These are phyloP conservation scores for Silurus glanis DNA, from an alignment of 2,113 vertebrate genomes.

Conservation along the genomic window DNA sequence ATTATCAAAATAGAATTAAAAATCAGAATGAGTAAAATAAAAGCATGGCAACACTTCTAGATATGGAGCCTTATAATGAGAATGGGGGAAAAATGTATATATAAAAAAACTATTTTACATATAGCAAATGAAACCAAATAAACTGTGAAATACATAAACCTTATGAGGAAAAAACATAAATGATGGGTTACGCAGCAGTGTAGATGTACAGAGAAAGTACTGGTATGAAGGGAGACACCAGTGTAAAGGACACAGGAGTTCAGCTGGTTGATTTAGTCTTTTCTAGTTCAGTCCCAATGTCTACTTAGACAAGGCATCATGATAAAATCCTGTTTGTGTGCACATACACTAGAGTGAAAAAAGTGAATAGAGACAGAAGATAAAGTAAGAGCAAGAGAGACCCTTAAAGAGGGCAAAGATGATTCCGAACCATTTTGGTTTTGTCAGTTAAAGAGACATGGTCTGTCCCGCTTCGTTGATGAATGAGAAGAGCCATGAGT, in stretches of 20 bases:
- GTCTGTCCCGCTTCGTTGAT: conserved; percentile 32
- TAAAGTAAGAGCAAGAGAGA: conserved; percentile 19
- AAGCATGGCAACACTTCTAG: conserved; percentile 27
- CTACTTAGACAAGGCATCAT: conserved; percentile 18
- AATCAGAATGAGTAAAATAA: conserved; percentile 46
- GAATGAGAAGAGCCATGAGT: conserved; percentile 46
- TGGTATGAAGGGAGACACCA: conserved; percentile 22
- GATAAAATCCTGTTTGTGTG: conserved; percentile 24
- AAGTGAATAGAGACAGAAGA: conserved; percentile 29
- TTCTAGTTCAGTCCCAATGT: conserved; percentile 16
- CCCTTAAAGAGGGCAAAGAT: conserved; percentile 38
- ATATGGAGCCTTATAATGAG: conserved; percentile 27
- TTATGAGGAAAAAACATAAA: conserved; percentile 2
- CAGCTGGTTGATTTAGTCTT: conserved; percentile 41
- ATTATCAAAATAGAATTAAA: conserved; percentile 48
- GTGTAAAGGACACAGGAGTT: conserved; percentile 13
- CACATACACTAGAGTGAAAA: conserved; percentile 31
- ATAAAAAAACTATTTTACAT: conserved; percentile 7
- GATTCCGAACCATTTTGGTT: conserved; percentile 51
- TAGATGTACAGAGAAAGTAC: conserved; percentile 10
- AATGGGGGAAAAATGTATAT: background rate
- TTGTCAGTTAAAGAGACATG: conserved; percentile 32
- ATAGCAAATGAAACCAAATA: conserved; percentile 33
- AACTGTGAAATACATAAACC: conserved; percentile 33
- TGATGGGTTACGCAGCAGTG: background rate